Conservation (phyloP, 2,888 invertebrate genomes). For the Cryptocephalus primarius region DNA sequence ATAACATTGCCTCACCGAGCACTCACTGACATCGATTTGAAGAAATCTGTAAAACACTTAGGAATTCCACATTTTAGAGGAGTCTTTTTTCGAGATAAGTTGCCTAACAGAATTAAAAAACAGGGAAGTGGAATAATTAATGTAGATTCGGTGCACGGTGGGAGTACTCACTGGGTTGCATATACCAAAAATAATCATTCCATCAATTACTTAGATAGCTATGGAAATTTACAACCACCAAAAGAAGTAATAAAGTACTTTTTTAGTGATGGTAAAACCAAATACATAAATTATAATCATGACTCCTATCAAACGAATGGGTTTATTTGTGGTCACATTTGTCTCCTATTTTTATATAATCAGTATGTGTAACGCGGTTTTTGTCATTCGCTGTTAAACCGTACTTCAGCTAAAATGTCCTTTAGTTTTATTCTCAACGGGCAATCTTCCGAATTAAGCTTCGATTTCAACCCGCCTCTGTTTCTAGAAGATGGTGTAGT, state of each 20-base stretch:
- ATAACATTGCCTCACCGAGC: slow-evolving; percentile 7
- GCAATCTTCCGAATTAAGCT: neutral
- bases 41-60: slow-evolving; percentile 2
- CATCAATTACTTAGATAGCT: slow-evolving; percentile 11
- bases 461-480: slow-evolving; percentile 6
- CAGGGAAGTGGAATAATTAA: slow-evolving; percentile 10
- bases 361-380: neutral
- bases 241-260: slow-evolving; percentile 11
- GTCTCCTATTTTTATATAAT: slow-evolving; percentile 6
- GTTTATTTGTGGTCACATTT: neutral
- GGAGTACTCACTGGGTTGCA: slow-evolving; percentile 11
- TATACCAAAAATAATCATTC: slow-evolving; percentile 6
- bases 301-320: neutral
- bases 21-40: slow-evolving; percentile 4
- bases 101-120: slow-evolving; percentile 4
- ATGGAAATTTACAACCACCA: slow-evolving; percentile 8
- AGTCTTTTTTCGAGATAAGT: slow-evolving; percentile 7
- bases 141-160: slow-evolving; percentile 6
- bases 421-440: neutral
- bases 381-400: neutral
- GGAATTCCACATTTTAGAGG: slow-evolving; percentile 4
- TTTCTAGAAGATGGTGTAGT: slow-evolving; percentile 3
- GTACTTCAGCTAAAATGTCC: neutral
- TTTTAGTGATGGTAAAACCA: neutral
- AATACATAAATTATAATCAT: neutral